phyloP scores from a whole-genome alignment of 2,797 vertebrate species.

The Mormyrus hasselquistii region DNA sequence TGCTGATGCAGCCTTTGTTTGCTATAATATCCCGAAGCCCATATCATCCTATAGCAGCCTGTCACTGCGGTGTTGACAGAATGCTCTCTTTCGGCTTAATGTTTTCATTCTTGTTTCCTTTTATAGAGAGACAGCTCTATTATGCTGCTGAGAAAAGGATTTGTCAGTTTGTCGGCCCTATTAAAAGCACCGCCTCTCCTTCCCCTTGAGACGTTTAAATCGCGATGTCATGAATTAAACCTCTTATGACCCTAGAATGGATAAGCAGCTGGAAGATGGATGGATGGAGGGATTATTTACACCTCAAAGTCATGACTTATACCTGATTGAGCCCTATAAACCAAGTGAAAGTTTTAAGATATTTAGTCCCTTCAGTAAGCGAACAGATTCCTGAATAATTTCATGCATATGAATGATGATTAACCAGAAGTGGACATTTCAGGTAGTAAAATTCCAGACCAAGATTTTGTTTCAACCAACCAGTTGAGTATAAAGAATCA shows the following conservation, averaged over 20 bases:
- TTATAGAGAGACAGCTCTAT: slow-evolving; percentile 19
- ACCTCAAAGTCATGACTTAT: neutral
- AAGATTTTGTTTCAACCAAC: neutral
- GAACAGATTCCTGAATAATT: neutral
- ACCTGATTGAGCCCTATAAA: neutral
- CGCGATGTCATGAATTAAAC: slow-evolving; percentile 41
- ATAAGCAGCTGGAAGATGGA: slow-evolving; percentile 45
- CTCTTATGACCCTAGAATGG: slow-evolving; percentile 22
- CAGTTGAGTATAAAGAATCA: neutral
- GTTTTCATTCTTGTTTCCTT: neutral
- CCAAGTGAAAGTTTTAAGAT: neutral
- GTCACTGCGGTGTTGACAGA: slow-evolving; percentile 61
- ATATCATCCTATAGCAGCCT: slow-evolving; percentile 49
- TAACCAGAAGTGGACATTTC: neutral
- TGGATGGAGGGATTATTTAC: slow-evolving; percentile 30
- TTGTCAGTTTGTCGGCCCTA: slow-evolving; percentile 45
- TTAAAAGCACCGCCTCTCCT: neutral
- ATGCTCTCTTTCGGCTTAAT: slow-evolving; percentile 23
- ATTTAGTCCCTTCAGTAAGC: neutral
- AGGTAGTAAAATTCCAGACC: neutral
- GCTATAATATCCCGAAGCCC: slow-evolving; percentile 11
- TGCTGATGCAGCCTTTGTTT: slow-evolving; percentile 71
- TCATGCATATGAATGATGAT: neutral
- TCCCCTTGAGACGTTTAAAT: neutral
- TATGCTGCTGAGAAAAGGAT: slow-evolving; percentile 45